A percentile compares a stretch with the other conserved stretches of the same genome.
Evolutionary conservation across 1,140 invertebrate species (phyloP).

Genomic region (Drosophila guanche): DNA sequence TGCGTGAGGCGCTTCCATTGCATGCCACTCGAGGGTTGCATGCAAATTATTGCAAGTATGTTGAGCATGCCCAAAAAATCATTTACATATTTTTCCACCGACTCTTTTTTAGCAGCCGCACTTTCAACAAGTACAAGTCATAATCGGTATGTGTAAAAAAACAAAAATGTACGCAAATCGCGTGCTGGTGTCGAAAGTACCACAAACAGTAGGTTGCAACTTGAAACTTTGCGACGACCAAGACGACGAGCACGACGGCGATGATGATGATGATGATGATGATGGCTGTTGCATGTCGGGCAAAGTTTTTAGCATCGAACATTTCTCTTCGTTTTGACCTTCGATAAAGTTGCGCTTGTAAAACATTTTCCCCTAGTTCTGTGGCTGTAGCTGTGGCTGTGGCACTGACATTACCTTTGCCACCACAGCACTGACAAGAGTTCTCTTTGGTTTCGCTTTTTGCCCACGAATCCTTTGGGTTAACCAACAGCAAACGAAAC

Average conservation of each 20-base stretch:
- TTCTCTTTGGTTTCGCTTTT: conserved; percentile 12
- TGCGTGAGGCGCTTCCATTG: conserved; percentile 60
- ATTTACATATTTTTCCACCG: conserved; percentile 54
- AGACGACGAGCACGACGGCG: too few species aligned
- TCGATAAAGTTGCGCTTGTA: not conserved
- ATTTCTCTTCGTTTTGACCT: conserved; percentile 18
- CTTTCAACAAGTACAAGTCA: conserved; percentile 60
- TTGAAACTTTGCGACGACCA: conserved; percentile 51
- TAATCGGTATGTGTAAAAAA: conserved; percentile 54
- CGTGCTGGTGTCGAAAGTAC: conserved; percentile 43
- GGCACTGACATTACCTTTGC: conserved; percentile 8
- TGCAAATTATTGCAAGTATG: conserved; percentile 77
- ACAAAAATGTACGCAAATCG: conserved; percentile 36
- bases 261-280: too few species aligned
- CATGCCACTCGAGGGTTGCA: conserved; percentile 59
- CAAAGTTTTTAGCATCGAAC: conserved; percentile 20
- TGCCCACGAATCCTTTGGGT: conserved; percentile 29
- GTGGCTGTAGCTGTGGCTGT: conserved; percentile 1
- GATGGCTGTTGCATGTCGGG: conserved; percentile 45
- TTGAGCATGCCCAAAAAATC: conserved; percentile 68
- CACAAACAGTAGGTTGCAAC: conserved; percentile 14
- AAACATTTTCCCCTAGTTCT: conserved; percentile 18
- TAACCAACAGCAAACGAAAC: conserved; percentile 18
- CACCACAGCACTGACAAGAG: conserved; percentile 3
- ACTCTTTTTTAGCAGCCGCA: conserved; percentile 1